Conservation (phyloP, 2,888 invertebrate species). For the Hanleya hanleyi region DNA sequence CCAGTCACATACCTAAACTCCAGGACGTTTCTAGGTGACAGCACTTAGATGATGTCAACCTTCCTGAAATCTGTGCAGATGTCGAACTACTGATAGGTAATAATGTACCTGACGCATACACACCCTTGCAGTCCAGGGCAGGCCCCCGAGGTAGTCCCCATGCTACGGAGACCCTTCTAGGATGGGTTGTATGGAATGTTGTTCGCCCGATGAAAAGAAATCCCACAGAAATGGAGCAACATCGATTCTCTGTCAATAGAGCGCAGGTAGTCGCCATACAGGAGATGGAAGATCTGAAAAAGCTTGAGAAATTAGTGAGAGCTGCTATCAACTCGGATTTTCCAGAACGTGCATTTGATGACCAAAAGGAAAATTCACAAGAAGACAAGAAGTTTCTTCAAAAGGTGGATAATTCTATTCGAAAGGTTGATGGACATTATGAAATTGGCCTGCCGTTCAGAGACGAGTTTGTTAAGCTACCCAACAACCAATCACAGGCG, state of each 20-base stretch:
- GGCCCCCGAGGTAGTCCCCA: conserved; percentile 28
- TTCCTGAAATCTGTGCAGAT: conserved; percentile 17
- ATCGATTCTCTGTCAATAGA: conserved; percentile 11
- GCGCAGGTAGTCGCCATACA: conserved; percentile 4
- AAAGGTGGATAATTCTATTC: conserved; percentile 13
- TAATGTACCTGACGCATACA: conserved; percentile 25
- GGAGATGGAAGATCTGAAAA: conserved; percentile 13
- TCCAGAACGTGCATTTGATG: conserved; percentile 24
- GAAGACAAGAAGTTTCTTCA: conserved; percentile 18
- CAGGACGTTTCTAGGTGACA: conserved; percentile 26
- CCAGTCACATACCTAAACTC: conserved; percentile 21
- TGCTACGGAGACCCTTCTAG: conserved; percentile 17
- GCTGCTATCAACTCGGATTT: conserved; percentile 27
- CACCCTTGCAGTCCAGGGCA: conserved; percentile 12
- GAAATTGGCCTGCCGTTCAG: conserved; percentile 17
- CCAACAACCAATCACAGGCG: conserved; percentile 13
- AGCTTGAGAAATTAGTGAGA: conserved; percentile 20
- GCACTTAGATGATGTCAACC: conserved; percentile 21
- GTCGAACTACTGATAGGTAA: conserved; percentile 20
- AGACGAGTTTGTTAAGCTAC: conserved; percentile 10
- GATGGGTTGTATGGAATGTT: conserved; percentile 26
- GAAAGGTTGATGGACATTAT: conserved; percentile 16
- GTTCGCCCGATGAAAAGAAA: background rate
- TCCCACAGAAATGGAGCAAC: background rate
- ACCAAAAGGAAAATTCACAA: conserved; percentile 12